These are phyloP conservation scores for Andrena bucephala DNA, from an alignment of 2,888 invertebrate species.

Conservation along the genomic window DNA sequence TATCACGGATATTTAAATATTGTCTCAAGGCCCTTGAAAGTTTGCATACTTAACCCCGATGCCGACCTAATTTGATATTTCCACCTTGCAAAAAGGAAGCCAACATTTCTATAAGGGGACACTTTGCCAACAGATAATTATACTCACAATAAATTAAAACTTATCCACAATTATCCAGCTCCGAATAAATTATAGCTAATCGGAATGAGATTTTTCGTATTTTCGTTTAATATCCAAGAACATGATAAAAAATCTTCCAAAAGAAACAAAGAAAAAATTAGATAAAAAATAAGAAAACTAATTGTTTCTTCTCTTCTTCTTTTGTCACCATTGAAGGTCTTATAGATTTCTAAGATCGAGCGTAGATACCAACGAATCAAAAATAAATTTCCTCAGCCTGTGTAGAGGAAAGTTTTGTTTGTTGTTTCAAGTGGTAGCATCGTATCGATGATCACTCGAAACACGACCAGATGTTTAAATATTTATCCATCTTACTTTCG, in stretches of 20 bases:
- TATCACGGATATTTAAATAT: conserved; percentile 57
- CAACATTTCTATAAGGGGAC: background rate
- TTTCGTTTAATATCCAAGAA: too few relatives aligned
- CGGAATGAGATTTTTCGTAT: too few relatives aligned
- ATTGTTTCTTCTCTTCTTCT: too few relatives aligned
- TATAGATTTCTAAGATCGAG: background rate
- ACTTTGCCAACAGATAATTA: background rate
- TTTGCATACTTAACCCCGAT: conserved; percentile 65
- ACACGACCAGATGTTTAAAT: conserved; percentile 21
- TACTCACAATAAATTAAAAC: background rate
- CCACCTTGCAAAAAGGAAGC: conserved; percentile 20
- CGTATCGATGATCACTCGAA: conserved; percentile 24
- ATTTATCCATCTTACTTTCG: conserved; percentile 28
- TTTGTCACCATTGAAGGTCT: too few relatives aligned
- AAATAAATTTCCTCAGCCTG: background rate
- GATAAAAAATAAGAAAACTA: too few relatives aligned
- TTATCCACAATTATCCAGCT: background rate
- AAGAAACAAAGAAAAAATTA: too few relatives aligned
- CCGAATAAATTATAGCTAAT: too few relatives aligned
- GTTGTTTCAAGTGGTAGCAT: conserved; percentile 18
- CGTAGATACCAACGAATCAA: background rate
- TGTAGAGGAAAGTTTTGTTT: background rate
- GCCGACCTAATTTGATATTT: conserved; percentile 44
- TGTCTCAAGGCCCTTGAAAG: conserved; percentile 57
- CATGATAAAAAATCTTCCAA: too few relatives aligned